phyloP scores from a whole-genome alignment of 2,797 vertebrate genomes.

The Trachops cirrhosus region DNA sequence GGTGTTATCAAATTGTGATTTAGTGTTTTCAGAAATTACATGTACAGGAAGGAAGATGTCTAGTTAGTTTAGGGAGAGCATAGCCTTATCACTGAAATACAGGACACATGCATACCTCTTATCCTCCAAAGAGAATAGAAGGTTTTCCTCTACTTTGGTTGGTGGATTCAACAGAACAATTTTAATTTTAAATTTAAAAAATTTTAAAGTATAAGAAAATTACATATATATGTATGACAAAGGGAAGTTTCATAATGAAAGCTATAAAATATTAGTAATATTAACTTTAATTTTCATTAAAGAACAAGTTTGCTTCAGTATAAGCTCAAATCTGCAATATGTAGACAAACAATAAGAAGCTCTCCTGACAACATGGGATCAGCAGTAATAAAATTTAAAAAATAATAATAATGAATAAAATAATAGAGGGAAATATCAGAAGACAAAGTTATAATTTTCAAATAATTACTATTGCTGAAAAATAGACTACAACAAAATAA shows the following conservation, averaged over 20 bases:
- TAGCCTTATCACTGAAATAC: too few species aligned
- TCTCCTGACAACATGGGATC: background rate
- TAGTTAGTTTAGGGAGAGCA: accelerated
- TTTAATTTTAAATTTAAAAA: background rate
- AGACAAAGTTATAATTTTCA: background rate
- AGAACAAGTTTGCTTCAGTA: background rate
- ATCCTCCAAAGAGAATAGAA: background rate
- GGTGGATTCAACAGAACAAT: background rate
- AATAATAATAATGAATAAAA: background rate
- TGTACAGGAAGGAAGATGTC: accelerated
- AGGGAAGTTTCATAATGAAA: background rate
- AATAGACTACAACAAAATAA: background rate
- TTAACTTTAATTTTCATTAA: background rate
- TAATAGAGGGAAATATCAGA: background rate
- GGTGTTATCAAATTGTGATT: background rate
- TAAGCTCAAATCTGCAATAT: background rate
- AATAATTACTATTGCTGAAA: background rate
- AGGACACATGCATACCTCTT: background rate
- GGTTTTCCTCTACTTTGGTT: background rate
- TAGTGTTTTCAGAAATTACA: background rate
- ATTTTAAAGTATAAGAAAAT: background rate
- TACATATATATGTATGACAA: background rate
- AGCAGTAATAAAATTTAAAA: background rate
- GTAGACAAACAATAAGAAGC: background rate
- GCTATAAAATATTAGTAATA: background rate